These are phyloP conservation scores for Phenganax subtilis DNA, from an alignment of 92 coral and sea anemone species.

Conservation along the genomic window DNA sequence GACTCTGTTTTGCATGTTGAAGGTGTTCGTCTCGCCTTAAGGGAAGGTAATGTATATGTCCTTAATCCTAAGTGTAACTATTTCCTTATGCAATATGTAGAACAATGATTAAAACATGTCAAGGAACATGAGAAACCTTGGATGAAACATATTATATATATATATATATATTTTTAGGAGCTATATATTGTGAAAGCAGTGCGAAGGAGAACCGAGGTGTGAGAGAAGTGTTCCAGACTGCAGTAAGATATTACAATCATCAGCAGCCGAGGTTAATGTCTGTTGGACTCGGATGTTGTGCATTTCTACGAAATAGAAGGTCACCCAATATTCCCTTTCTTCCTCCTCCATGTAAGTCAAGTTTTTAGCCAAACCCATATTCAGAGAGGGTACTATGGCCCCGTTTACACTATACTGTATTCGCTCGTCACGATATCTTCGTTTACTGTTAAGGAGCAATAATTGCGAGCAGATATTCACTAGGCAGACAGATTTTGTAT, in stretches of 20 bases:
- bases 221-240: constrained; percentile 55
- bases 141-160: neutral
- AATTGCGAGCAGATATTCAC: no score
- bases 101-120: no score
- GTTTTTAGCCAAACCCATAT: no score
- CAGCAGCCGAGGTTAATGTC: constrained; percentile 31
- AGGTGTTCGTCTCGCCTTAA: constrained; percentile 40
- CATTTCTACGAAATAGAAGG: constrained; percentile 16
- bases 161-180: constrained; percentile 30
- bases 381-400: no score
- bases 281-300: constrained; percentile 9
- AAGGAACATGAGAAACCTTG: no score
- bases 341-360: constrained; percentile 70
- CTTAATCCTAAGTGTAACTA: no score
- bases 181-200: constrained; percentile 69
- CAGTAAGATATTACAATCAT: constrained; percentile 51
- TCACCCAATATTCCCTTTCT: constrained; percentile 58
- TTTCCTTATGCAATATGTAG: no score
- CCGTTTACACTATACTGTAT: no score
- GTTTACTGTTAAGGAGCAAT: no score
- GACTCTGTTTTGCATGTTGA: constrained; percentile 41
- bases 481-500: no score
- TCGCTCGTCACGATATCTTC: no score
- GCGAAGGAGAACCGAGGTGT: constrained; percentile 63
- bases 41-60: constrained; percentile 22